These are phyloP conservation scores for Gymnosoma rotundatum DNA, from an alignment of 2,888 invertebrate species.

Conservation along the genomic window DNA sequence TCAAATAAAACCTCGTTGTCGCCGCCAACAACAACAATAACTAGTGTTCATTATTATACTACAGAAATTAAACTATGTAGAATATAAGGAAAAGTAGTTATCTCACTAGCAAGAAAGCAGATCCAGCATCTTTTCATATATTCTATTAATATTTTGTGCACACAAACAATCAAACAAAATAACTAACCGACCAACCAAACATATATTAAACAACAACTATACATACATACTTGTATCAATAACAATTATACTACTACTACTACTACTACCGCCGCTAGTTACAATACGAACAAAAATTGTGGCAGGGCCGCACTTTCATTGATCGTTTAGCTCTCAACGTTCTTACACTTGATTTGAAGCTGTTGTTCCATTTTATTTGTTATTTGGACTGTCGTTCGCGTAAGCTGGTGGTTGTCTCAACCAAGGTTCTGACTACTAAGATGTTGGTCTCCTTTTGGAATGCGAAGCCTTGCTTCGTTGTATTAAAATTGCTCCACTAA, in stretches of 20 bases:
- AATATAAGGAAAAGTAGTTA: constrained; percentile 53
- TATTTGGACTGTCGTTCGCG: constrained; percentile 58
- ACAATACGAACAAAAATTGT: constrained; percentile 53
- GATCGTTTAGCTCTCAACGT: constrained; percentile 61
- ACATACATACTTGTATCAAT: constrained; percentile 26
- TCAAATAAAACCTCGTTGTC: constrained; percentile 37
- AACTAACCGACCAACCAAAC: not conserved
- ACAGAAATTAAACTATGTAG: constrained; percentile 37
- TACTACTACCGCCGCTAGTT: constrained; percentile 32
- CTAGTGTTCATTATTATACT: constrained; percentile 41
- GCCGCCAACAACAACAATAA: constrained; percentile 36
- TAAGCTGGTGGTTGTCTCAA: constrained; percentile 78
- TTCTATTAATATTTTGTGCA: constrained; percentile 50
- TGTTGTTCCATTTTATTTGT: constrained; percentile 58
- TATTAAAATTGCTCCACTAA: constrained; percentile 82
- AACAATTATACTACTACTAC: constrained; percentile 40
- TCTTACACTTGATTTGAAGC: constrained; percentile 65
- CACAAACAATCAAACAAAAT: constrained; percentile 23
- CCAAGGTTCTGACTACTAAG: constrained; percentile 77
- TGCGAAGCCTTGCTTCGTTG: constrained; percentile 82
- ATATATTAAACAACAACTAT: constrained; percentile 25
- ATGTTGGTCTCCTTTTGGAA: constrained; percentile 81
- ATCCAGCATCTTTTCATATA: constrained; percentile 59
- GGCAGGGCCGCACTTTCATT: constrained; percentile 60
- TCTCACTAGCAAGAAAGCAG: constrained; percentile 46